A percentile compares a stretch with the other conserved stretches of the same genome.
phyloP scores from a whole-genome alignment of 2,797 vertebrate species.

The Hippocampus kuda region DNA sequence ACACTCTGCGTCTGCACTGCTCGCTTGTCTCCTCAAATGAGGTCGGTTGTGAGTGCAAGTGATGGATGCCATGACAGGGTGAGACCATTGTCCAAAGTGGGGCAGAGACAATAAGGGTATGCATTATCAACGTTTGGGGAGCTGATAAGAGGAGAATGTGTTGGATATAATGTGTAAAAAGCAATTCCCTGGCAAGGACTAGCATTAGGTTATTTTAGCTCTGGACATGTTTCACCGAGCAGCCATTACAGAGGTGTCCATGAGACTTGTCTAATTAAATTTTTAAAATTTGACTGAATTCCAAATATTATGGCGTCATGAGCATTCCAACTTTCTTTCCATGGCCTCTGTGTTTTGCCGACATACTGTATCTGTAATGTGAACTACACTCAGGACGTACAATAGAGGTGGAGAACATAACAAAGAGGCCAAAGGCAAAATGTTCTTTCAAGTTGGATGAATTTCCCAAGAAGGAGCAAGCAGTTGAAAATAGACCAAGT shows the following conservation, averaged over 20 bases:
- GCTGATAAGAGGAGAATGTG: neutral
- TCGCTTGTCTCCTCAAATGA: slow-evolving; percentile 40
- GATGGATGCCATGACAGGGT: slow-evolving; percentile 27
- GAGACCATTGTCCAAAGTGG: slow-evolving; percentile 47
- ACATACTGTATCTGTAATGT: slow-evolving; percentile 16
- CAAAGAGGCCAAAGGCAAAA: slow-evolving; percentile 22
- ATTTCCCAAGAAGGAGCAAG: slow-evolving; percentile 13
- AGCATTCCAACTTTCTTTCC: slow-evolving; percentile 11
- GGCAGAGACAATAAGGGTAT: slow-evolving; percentile 31
- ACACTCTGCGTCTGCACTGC: slow-evolving; percentile 8
- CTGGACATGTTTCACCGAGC: neutral
- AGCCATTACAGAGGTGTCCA: neutral
- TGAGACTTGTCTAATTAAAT: neutral
- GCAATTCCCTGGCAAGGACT: neutral
- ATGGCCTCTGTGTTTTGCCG: slow-evolving; percentile 9
- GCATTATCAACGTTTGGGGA: slow-evolving; percentile 11
- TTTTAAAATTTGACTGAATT: neutral
- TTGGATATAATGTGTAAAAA: slow-evolving; percentile 14
- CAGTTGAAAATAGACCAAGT: slow-evolving; percentile 8
- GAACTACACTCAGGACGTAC: slow-evolving; percentile 23
- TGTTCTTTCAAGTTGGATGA: slow-evolving; percentile 8
- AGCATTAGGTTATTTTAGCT: neutral
- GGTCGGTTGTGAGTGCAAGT: slow-evolving; percentile 28
- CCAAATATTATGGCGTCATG: neutral
- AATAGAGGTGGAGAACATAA: slow-evolving; percentile 10